Conservation (phyloP, 2,797 vertebrate species). For the Pseudomugil gertrudae region DNA sequence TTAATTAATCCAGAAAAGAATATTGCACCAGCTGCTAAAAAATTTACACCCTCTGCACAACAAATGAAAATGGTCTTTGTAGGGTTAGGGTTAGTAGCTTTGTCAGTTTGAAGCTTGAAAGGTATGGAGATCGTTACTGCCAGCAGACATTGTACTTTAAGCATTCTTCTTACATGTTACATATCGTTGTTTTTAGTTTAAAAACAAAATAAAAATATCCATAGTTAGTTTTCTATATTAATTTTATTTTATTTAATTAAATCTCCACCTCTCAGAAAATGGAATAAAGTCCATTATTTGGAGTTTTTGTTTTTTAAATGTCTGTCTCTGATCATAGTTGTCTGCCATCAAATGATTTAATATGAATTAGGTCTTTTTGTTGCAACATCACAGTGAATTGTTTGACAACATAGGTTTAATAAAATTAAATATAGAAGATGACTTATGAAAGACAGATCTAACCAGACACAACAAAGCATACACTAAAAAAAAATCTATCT, state of each 20-base stretch:
- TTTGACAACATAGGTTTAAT: not conserved
- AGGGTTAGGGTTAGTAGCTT: no score
- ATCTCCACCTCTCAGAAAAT: not conserved
- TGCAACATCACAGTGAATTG: not conserved
- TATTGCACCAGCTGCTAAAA: no score
- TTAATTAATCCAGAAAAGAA: no score
- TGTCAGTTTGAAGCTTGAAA: no score
- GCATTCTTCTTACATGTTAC: no score
- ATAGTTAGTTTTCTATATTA: no score
- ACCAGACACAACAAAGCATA: not conserved
- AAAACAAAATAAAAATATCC: no score
- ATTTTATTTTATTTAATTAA: not conserved
- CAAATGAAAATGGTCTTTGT: no score
- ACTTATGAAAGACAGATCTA: not conserved
- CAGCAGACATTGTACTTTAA: no score
- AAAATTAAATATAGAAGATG: not conserved
- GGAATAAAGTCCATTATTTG: not conserved
- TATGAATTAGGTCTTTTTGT: not conserved
- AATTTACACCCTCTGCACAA: no score
- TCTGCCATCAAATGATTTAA: not conserved
- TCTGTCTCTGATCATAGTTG: not conserved
- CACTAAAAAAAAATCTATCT: not conserved
- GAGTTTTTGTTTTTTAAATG: not conserved
- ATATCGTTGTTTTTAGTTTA: no score
- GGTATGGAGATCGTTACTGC: no score